Base-by-base conservation (phyloP, 2,113 vertebrate species). In the Bujurquina vittata region DNA sequence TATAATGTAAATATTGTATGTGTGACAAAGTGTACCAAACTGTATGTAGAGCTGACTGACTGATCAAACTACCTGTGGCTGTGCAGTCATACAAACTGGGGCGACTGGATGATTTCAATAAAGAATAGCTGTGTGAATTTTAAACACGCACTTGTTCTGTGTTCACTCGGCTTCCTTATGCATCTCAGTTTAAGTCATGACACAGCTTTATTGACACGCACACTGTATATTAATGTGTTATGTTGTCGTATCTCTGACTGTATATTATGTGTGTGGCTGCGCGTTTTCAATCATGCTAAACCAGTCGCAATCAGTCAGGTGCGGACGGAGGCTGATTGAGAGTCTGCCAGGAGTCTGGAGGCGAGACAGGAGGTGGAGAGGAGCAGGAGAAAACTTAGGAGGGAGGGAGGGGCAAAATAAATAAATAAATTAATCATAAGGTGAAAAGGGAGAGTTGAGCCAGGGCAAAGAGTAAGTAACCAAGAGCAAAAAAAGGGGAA, bases 301-400 rank as follows among this genome's bases (percentile, higher is more conserved):
- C 95, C 95, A 97, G 96, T 96, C 95, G 93, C 95, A 97, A 95
- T 96, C 96, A 96, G 97, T 96, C 96, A 97, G 96, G 78, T 88
- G 82, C 93, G 93, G 96, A 97, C 95, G 95, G 95, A 96, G 96
- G 94, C 97, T 97, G 97, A 97, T 98, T 97, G 97, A 97, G 97
- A 96, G 96, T 96, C 96, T 96, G 96, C 96, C 96, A 97, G 96
- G 95, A 94, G 95, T 72, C 96, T 96, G 94, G 96, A 96, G 96
- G 96, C 95, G 94, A 88, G 79, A 82, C 6, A 14, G 63, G 86
- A 78, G 77, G 85, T 79, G 75, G 55, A 77, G 77, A 73, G 55
- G 54, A 73, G 33, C 73, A 62, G 76, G 74, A 22, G 23, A 56
- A 23, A 55, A 72, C 33, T 79, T 59, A 14, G 4, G 35, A 37